These are phyloP conservation scores for Melanocharis versteri DNA, from an alignment of 2,113 vertebrate genomes.

Conservation along the genomic window DNA sequence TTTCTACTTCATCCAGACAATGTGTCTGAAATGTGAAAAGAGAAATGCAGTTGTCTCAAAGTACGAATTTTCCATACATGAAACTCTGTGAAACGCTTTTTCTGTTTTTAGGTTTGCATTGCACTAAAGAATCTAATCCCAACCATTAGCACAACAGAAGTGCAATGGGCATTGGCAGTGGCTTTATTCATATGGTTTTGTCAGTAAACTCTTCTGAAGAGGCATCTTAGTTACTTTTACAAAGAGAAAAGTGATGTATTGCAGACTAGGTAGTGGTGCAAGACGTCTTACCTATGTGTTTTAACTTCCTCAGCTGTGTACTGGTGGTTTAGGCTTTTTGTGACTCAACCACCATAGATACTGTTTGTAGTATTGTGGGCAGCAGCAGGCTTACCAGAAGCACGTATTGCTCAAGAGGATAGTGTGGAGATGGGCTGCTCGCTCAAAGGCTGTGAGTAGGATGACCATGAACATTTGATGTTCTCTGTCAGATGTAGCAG, in stretches of 20 bases:
- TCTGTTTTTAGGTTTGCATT: neutral
- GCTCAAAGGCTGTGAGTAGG: neutral
- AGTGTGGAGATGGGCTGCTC: neutral
- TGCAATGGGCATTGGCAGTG: fast-evolving
- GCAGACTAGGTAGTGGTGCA: neutral
- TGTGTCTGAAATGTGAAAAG: neutral
- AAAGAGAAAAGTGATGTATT: neutral
- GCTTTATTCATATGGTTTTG: neutral
- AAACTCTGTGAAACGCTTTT: neutral
- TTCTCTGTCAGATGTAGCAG: neutral
- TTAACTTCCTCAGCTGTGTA: neutral
- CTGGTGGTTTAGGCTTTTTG: neutral
- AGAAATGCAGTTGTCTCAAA: neutral
- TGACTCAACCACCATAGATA: neutral
- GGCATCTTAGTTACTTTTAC: neutral
- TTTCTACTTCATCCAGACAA: neutral
- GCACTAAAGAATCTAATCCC: neutral
- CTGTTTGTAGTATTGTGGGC: neutral
- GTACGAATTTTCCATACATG: neutral
- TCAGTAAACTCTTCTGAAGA: neutral
- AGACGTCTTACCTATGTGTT: neutral
- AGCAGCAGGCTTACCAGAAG: neutral
- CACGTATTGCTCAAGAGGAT: neutral
- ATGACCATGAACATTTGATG: neutral
- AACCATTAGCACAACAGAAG: neutral